Evolutionary conservation across 1,140 invertebrate species (phyloP).

Genomic region (Octopus sinensis): DNA sequence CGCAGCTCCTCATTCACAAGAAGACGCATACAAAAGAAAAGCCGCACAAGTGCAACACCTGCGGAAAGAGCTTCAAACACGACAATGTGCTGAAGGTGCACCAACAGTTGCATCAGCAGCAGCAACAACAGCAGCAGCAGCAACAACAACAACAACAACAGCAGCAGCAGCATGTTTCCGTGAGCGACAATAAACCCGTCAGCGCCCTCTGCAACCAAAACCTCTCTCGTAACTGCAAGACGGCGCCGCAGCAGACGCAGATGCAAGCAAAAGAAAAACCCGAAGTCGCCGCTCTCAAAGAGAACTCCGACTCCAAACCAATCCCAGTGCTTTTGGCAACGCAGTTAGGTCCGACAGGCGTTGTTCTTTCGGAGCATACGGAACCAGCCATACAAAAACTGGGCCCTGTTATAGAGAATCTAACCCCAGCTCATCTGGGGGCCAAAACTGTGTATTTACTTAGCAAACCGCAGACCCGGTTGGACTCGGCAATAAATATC

Average conservation of each 20-base stretch:
- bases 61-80: neutral
- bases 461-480: too few relatives aligned
- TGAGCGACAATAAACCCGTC: neutral
- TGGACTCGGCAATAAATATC: too few relatives aligned
- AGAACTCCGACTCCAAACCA: too few relatives aligned
- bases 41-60: neutral
- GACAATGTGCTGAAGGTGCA: neutral
- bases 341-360: too few relatives aligned
- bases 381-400: too few relatives aligned
- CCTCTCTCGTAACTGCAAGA: neutral
- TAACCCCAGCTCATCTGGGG: too few relatives aligned
- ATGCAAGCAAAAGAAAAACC: neutral
- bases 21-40: neutral
- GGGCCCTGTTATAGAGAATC: too few relatives aligned
- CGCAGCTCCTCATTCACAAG: neutral
- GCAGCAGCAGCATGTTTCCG: neutral
- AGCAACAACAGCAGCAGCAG: neutral
- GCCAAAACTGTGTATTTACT: too few relatives aligned
- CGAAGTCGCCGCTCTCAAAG: too few relatives aligned
- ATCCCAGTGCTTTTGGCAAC: too few relatives aligned
- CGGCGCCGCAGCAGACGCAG: neutral
- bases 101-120: neutral
- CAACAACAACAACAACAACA: neutral
- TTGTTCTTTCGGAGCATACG: too few relatives aligned
- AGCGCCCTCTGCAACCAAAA: neutral